Evolutionary conservation across 2,888 invertebrate genomes (phyloP).

Genomic region (Parapristionchus giblindavisi): DNA sequence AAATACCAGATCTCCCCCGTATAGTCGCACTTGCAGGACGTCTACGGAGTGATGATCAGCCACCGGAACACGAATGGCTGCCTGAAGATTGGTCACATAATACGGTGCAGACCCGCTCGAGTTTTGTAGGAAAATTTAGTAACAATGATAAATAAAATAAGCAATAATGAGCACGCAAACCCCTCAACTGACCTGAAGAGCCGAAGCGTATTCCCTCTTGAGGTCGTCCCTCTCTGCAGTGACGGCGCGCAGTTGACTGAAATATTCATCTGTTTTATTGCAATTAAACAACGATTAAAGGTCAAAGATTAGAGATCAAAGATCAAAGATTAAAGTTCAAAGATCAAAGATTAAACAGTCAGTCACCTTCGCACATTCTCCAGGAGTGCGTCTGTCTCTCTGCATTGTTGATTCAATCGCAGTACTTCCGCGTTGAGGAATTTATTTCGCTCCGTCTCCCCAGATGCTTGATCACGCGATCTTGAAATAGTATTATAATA

Average conservation of each 20-base stretch:
- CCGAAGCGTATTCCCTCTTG: slow-evolving; percentile 60
- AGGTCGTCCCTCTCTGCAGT: slow-evolving; percentile 42
- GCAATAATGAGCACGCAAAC: background rate
- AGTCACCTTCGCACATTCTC: slow-evolving; percentile 4
- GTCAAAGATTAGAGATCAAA: too few species aligned
- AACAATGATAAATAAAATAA: background rate
- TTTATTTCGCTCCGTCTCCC: slow-evolving; percentile 66
- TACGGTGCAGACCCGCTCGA: background rate
- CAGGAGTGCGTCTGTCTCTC: slow-evolving; percentile 69
- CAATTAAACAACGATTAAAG: too few species aligned
- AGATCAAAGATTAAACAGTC: too few species aligned
- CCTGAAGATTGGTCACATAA: slow-evolving; percentile 72
- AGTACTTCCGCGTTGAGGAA: slow-evolving; percentile 74
- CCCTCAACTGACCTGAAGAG: slow-evolving; percentile 39
- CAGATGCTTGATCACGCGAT: slow-evolving; percentile 40
- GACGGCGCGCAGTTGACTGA: slow-evolving; percentile 9
- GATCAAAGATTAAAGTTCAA: too few species aligned
- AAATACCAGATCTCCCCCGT: slow-evolving; percentile 72
- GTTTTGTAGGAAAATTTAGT: background rate
- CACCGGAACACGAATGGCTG: slow-evolving; percentile 72
- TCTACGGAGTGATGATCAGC: slow-evolving; percentile 71
- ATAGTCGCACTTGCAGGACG: slow-evolving; percentile 72
- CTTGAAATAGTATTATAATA: slow-evolving; percentile 24
- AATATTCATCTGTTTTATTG: background rate
- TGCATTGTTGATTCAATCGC: slow-evolving; percentile 70